Base-by-base conservation (phyloP, 1,140 invertebrate species). In the Trichonephila clavipes region DNA sequence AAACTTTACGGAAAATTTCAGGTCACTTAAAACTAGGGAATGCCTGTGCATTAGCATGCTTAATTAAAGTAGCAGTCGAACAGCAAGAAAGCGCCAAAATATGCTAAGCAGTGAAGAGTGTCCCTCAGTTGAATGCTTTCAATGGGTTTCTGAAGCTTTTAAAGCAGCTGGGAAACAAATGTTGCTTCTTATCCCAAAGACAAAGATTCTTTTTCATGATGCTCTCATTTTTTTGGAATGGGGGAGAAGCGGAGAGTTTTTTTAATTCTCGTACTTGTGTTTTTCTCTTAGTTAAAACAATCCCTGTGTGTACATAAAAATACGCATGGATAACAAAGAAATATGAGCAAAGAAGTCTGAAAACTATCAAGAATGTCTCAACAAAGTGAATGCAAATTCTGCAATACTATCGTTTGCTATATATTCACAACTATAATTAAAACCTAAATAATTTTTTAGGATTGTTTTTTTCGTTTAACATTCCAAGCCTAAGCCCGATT, bases 41-140 rank as follows among this genome's bases (percentile, higher is more conserved):
- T 58, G 88, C 66, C 72, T 69, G 24, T 77, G 88, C 88, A 89
- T 89, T 89, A 89, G 88, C 19, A 89, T 77, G 66, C 88, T 89
- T 89, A 89, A 89, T 89, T 89, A 89, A 89, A 77, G 64, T 18
- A 24, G 59, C 59, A 87, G 61, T 64, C 58, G 88, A 28, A 72
- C 62, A 58, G 51, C 62, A 72, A 69, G 88, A 89, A n/a, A 89
- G 66, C 77, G 66, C 66, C n/a, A 77, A 89, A 89, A 89, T 89
- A 89, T 89, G 88, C 88, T 89, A 89, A 89, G 86, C 86, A 89
- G 66, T 77, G 24, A 59, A 21, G 58, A 24, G 44, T 61, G 83
- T 85, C 51, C 21, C 58, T 21, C 5, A 59, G 83, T 21, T n/a
- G 81, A 83, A n/a, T 21, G 34, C 81, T 40, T 51, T 85, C 44